Evolutionary conservation across 2,113 vertebrate genomes (phyloP).

Genomic region (Charina bottae): DNA sequence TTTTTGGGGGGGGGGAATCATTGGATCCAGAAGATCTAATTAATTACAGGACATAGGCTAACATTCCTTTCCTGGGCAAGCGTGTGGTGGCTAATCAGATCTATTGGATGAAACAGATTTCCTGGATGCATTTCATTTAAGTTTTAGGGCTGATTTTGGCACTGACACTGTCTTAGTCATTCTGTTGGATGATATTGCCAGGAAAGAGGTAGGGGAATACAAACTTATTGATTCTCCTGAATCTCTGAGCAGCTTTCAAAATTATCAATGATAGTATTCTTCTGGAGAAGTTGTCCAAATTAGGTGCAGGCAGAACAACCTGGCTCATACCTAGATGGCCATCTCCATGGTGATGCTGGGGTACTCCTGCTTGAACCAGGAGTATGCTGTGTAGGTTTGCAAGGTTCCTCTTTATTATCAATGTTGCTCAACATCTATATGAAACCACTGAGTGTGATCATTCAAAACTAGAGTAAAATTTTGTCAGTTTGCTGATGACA

Average conservation of each 20-base stretch:
- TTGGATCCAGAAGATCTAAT: not conserved
- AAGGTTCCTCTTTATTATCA: not conserved
- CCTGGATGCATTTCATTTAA: not conserved
- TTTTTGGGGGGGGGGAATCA: not conserved
- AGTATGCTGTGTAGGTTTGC: not conserved
- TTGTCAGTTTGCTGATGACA: not conserved
- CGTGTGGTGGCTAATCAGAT: not conserved
- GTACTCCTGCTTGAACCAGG: not conserved
- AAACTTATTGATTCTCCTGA: not conserved
- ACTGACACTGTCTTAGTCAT: not conserved
- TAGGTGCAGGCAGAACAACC: not conserved
- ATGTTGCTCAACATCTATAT: not conserved
- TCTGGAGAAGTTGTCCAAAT: not conserved
- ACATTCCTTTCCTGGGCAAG: not conserved
- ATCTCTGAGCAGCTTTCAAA: not conserved
- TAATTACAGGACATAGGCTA: not conserved
- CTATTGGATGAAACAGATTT: not conserved
- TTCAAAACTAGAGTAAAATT: not conserved
- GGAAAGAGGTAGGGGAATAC: not conserved
- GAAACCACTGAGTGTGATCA: not conserved
- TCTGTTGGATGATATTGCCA: not conserved
- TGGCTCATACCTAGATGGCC: not conserved
- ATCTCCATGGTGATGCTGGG: not conserved
- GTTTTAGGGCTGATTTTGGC: not conserved
- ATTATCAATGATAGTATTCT: not conserved